Base-by-base conservation (phyloP, 2,113 vertebrate species). In the Noctilio leporinus region DNA sequence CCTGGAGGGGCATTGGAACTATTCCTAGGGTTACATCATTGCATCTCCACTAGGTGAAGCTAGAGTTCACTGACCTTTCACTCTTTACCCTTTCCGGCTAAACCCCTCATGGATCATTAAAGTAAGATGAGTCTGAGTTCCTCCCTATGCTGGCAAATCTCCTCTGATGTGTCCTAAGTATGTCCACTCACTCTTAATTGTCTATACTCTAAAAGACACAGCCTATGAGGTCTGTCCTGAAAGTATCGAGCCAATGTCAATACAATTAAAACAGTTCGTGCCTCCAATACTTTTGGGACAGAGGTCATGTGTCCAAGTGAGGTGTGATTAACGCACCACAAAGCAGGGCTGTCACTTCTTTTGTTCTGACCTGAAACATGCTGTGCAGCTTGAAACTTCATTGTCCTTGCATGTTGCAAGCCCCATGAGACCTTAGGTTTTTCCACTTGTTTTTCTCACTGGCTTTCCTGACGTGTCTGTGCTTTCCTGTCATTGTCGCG, bases 141-240 rank as follows among this genome's bases (percentile, higher is more conserved):
- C 5, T 67, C 9, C 0, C 4, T 14, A 9, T 9, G 30, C 35
- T 33, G n/a, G 7, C 19, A 4, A 7, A 16, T 45, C 22, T 45
- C 26, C 86, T 92, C 33, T 51, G 38, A 43, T 43, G 28, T 53
- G 16, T 69, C 14, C 59, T 22, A 3, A 45, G 19, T 47, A 5
- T 33, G 3, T 45, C 33, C 40, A 3, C 10, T 78, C 53, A 62
- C n/a, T 53, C 12, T 26, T 69, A 47, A 43, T 14, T 30, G 64
- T 85, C 55, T 67, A 2, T 67, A 67, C 24, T 84, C 80, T 59
- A 19, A 47, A 65, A 20, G 33, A 30, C 57, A 75, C 0, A 4
- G n/a, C n/a, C n/a, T n/a, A n/a, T n/a, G n/a, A n/a, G n/a, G n/a
- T n/a, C n/a, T n/a, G n/a, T n/a, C n/a, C n/a, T n/a, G n/a, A n/a